Percentiles rank a stretch among this genome's conserved stretches.
Conservation (phyloP, 2,113 vertebrate genomes). For the Sylvia atricapilla region DNA sequence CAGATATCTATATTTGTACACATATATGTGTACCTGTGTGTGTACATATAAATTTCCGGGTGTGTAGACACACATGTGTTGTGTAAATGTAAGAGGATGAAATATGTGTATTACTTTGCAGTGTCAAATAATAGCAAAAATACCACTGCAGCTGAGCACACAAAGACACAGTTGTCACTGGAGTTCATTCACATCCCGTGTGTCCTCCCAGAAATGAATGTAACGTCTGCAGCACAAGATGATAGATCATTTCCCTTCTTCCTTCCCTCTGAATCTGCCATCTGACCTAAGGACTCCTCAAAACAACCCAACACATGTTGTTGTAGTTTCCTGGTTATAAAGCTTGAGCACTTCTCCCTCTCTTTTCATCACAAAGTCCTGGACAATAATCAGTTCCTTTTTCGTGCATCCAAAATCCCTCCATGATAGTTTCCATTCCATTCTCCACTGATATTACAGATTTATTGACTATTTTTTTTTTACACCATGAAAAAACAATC, state of each 20-base stretch:
- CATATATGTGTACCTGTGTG: neutral
- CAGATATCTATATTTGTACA: too few species aligned
- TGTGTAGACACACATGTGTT: accelerated
- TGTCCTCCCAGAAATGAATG: neutral
- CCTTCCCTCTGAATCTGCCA: neutral
- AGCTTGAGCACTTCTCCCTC: neutral
- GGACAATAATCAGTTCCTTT: neutral
- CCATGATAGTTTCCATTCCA: neutral
- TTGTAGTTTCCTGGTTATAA: neutral
- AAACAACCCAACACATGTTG: neutral
- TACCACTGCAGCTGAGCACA: neutral
- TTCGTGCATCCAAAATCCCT: neutral
- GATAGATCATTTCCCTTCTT: neutral
- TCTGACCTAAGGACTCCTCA: neutral
- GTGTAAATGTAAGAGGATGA: neutral
- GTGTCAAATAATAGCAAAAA: neutral
- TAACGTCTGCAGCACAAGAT: neutral
- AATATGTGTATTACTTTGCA: neutral
- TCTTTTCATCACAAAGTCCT: neutral
- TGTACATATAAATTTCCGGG: neutral
- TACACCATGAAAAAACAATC: neutral
- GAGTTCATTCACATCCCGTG: neutral
- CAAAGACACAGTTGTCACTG: neutral
- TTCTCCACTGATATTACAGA: neutral
- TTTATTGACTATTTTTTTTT: neutral